phyloP scores from a whole-genome alignment of 2,113 vertebrate genomes.

The Porphyrio hochstetteri region DNA sequence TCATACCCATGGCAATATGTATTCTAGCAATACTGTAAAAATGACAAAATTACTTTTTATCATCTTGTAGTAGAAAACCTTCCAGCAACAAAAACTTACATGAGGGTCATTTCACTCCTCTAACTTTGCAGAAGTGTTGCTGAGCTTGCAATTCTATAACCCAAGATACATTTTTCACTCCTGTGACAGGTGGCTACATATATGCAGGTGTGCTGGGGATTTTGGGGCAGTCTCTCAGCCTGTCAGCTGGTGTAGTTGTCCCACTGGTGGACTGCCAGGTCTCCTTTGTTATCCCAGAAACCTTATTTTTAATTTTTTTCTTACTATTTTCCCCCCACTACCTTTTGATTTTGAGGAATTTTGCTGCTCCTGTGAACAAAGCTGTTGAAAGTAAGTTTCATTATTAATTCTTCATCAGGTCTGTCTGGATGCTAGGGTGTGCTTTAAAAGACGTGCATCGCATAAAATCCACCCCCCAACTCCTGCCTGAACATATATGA shows the following conservation, averaged over 20 bases:
- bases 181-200: conserved; percentile 49
- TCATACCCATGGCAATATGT: neutral
- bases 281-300: neutral
- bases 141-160: neutral
- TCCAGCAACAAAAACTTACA: neutral
- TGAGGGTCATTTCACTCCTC: neutral
- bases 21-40: neutral
- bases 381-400: neutral
- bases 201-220: conserved; percentile 25
- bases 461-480: neutral
- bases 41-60: neutral
- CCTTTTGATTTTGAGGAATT: conserved; percentile 4
- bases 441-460: neutral
- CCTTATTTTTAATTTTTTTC: neutral
- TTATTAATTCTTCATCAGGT: neutral
- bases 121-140: neutral
- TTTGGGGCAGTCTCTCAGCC: conserved; percentile 19
- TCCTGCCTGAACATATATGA: neutral
- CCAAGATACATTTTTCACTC: conserved; percentile 17
- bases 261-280: conserved; percentile 30
- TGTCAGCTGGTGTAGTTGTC: conserved; percentile 27
- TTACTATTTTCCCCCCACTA: neutral
- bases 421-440: neutral
- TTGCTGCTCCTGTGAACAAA: conserved; percentile 14
- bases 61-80: neutral